Evolutionary conservation across 2,888 invertebrate species (phyloP), one percentile per base, ranked within the genome.

Genomic region (Choristoneura rosaceana): DNA sequence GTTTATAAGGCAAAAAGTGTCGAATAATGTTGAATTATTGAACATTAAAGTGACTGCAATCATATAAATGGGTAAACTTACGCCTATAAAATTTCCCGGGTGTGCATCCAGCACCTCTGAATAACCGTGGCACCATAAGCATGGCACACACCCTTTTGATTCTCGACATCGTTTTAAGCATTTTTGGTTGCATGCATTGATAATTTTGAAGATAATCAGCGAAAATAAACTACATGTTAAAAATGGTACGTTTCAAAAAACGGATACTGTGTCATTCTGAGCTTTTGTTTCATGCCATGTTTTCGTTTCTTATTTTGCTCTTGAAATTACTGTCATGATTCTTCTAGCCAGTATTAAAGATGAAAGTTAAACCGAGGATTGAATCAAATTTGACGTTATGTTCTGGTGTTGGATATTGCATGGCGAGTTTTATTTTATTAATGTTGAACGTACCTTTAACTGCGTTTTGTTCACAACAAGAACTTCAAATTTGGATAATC

Each of bases 151-250:
- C 81, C 59, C 78, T 84, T 74, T 81, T 87, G n/a, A 88, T 75
- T 78, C 82, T 88, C 52, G 81, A 76, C 43, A 88, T 43, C 25
- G 85, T 84, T 25, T 79, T 78, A 65, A 81, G 83, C 77, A 87
- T 74, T 89, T 90, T 68, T 76, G 87, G 73, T 43, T 38, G 43
- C 4, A 12, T 70, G 77, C 63, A 64, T 68, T 70, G 43, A 64
- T 61, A 69, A 65, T 71, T 71, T 71, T 64, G 67, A 64, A 80
- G 84, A 77, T 83, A 86, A 84, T 76, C 84, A 86, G 86, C 84
- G 84, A 85, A 87, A 88, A 86, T 86, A 87, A 84, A 81, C 78
- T 80, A 81, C 81, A 79, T 74, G 75, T 73, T 62, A 75, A 76
- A 38, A 74, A 73, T 68, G 64, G 59, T 71, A 71, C 45, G 41